Evolutionary conservation across 2,888 invertebrate genomes (phyloP).

Genomic region (Meteorus cinctellus): DNA sequence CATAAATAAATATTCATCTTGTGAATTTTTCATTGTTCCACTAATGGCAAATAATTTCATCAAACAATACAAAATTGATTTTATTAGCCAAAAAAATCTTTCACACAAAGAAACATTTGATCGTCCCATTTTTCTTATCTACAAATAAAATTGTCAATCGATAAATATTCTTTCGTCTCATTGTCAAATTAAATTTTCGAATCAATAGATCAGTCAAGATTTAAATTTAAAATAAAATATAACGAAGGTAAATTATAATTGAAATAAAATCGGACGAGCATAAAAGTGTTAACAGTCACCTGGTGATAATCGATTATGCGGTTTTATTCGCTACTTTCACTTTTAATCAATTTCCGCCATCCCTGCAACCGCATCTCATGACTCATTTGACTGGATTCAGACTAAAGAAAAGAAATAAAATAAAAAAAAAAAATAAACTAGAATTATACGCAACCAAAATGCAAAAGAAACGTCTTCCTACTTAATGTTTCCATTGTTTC

Average conservation of each 20-base stretch:
- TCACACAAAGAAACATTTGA: too few relatives aligned
- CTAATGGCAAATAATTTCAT: too few relatives aligned
- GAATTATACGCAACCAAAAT: neutral
- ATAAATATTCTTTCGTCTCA: too few relatives aligned
- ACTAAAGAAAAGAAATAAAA: too few relatives aligned
- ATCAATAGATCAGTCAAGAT: neutral
- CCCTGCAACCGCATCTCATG: constrained; percentile 12
- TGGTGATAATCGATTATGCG: constrained; percentile 25
- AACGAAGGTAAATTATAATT: neutral
- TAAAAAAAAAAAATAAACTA: neutral
- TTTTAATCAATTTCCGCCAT: neutral
- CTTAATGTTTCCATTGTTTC: too few relatives aligned
- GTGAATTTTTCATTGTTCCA: too few relatives aligned
- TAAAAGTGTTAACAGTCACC: constrained; percentile 9
- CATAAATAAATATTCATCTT: neutral
- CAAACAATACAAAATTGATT: too few relatives aligned
- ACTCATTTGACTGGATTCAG: constrained; percentile 21
- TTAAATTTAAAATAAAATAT: neutral
- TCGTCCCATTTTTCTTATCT: too few relatives aligned
- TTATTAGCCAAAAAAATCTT: too few relatives aligned
- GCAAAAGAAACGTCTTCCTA: too few relatives aligned
- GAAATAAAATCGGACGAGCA: neutral
- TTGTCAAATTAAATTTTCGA: neutral
- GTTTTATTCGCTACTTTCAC: constrained; percentile 30
- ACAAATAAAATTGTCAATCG: too few relatives aligned